phyloP scores from a whole-genome alignment of 2,888 invertebrate species.

The Ceramica pisi region DNA sequence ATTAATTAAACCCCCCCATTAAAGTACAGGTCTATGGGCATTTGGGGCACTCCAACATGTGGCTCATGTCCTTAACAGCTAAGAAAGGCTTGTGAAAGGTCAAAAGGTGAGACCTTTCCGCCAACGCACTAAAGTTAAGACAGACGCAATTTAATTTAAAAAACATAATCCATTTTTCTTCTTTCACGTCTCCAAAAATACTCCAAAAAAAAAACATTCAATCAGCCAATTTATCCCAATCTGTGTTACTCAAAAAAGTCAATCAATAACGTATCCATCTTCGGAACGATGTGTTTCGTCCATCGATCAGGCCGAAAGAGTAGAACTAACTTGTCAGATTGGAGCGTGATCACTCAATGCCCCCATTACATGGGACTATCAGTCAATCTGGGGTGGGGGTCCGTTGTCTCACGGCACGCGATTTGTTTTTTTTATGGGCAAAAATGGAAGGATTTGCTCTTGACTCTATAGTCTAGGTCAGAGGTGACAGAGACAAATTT shows the following conservation, averaged over 20 bases:
- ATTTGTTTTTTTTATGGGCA: neutral
- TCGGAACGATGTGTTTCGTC: slow-evolving; percentile 70
- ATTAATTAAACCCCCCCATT: no score
- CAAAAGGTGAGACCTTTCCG: no score
- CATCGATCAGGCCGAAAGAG: slow-evolving; percentile 85
- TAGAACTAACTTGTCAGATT: slow-evolving; percentile 89
- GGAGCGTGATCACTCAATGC: slow-evolving; percentile 88
- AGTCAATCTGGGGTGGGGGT: slow-evolving; percentile 77
- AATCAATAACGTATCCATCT: slow-evolving; percentile 79
- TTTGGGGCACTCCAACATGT: no score
- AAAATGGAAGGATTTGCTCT: no score
- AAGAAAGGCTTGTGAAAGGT: no score
- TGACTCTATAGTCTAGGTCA: no score
- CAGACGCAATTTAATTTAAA: neutral
- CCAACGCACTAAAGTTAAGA: neutral
- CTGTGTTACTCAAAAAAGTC: slow-evolving; percentile 71
- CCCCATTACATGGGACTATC: slow-evolving; percentile 87
- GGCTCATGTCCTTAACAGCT: no score
- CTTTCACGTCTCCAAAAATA: slow-evolving; percentile 22
- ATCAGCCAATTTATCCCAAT: slow-evolving; percentile 62
- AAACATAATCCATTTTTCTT: slow-evolving; percentile 7
- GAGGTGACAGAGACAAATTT: no score
- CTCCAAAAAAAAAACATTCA: slow-evolving; percentile 40
- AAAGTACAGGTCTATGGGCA: no score
- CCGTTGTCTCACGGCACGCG: slow-evolving; percentile 70